phyloP scores from a whole-genome alignment of 2,888 invertebrate species.

The Sympetrum striolatum region DNA sequence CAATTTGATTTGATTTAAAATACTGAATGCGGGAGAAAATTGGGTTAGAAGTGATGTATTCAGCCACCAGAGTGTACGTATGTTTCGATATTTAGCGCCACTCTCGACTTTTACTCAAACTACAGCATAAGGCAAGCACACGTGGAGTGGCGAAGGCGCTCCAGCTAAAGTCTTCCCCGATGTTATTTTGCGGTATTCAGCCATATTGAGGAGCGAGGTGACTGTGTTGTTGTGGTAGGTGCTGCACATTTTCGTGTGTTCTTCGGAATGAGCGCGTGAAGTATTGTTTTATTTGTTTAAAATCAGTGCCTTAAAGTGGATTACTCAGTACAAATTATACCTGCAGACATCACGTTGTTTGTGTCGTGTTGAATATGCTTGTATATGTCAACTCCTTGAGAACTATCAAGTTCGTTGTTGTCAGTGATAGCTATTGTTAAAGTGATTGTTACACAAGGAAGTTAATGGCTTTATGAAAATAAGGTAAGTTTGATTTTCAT shows the following conservation, averaged over 20 bases:
- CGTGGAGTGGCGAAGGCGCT: conserved; percentile 29
- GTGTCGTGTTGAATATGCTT: conserved; percentile 37
- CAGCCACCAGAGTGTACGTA: background rate
- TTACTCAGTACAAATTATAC: conserved; percentile 7
- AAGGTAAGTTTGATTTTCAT: background rate
- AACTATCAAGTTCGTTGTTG: conserved; percentile 30
- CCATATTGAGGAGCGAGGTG: conserved; percentile 25
- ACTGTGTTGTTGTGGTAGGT: conserved; percentile 14
- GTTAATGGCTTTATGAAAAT: conserved; percentile 35
- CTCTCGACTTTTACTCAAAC: background rate
- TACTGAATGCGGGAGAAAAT: too few relatives aligned
- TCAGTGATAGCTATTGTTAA: conserved; percentile 6
- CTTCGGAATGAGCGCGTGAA: conserved; percentile 19
- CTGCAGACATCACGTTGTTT: background rate
- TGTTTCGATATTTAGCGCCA: conserved; percentile 1
- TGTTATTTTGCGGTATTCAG: conserved; percentile 42
- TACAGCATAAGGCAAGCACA: background rate
- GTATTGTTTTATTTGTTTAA: conserved; percentile 17
- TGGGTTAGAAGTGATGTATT: background rate
- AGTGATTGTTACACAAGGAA: background rate
- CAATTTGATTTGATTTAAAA: too few relatives aligned
- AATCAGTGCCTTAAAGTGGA: conserved; percentile 40
- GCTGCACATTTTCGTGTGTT: conserved; percentile 11
- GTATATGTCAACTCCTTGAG: background rate
- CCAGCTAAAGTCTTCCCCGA: background rate